These are phyloP conservation scores for Drosophila equinoxialis DNA, from an alignment of 1,140 invertebrate genomes.

Conservation along the genomic window DNA sequence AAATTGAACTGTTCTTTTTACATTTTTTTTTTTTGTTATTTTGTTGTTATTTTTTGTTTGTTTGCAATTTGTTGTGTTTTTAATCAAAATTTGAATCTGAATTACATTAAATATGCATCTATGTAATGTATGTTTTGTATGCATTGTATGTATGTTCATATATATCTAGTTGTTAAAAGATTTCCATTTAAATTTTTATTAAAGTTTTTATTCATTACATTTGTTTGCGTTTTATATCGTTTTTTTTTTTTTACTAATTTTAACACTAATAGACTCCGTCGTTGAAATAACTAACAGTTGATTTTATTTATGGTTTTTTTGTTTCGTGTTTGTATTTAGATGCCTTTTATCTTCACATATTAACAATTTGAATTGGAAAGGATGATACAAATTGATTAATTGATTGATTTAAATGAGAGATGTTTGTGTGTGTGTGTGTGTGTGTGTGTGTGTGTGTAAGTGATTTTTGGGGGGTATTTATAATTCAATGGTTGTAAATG, in stretches of 20 bases:
- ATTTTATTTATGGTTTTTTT: slow-evolving; percentile 28
- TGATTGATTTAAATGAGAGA: background rate
- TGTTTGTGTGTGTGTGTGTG: background rate
- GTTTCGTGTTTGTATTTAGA: slow-evolving; percentile 24
- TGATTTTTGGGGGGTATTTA: background rate
- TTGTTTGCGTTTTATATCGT: slow-evolving; percentile 29
- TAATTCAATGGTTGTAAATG: no score
- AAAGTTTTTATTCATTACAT: background rate
- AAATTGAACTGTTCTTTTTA: slow-evolving; percentile 58
- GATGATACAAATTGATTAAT: slow-evolving; percentile 6
- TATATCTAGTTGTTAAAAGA: slow-evolving; percentile 69
- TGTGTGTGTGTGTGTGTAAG: background rate
- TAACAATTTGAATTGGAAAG: slow-evolving; percentile 4
- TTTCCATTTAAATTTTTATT: slow-evolving; percentile 10
- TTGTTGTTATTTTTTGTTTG: slow-evolving; percentile 23
- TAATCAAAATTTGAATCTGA: slow-evolving; percentile 44
- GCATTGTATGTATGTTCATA: slow-evolving; percentile 21
- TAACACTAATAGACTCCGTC: slow-evolving; percentile 80
- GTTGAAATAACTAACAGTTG: slow-evolving; percentile 76
- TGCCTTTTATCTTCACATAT: slow-evolving; percentile 13
- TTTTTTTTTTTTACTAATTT: slow-evolving; percentile 54
- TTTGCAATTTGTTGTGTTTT: background rate
- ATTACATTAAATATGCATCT: slow-evolving; percentile 51
- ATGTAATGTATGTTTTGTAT: slow-evolving; percentile 33
- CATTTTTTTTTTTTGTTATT: slow-evolving; percentile 40